Conservation (phyloP, 2,888 invertebrate species). For the Stegana nigrithorax region DNA sequence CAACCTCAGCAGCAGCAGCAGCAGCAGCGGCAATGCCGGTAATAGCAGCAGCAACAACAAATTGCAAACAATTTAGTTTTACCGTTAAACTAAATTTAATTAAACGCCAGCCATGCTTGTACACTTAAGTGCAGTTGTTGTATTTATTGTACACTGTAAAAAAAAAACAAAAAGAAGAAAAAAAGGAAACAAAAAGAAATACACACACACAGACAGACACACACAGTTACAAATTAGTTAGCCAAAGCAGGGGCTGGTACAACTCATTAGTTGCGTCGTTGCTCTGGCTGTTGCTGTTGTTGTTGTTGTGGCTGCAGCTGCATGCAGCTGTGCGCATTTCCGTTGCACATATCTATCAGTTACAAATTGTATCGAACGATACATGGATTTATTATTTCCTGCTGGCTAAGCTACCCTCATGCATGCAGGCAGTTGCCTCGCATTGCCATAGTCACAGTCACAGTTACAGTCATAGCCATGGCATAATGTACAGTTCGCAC, state of each 20-base stretch:
- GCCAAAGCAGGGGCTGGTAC: not conserved
- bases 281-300: too few relatives aligned
- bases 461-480: too few relatives aligned
- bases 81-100: constrained; percentile 54
- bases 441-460: too few relatives aligned
- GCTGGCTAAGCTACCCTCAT: constrained; percentile 39
- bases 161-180: too few relatives aligned
- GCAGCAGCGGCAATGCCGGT: not conserved
- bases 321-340: constrained; percentile 47
- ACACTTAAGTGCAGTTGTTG: too few relatives aligned
- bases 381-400: constrained; percentile 66
- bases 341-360: constrained; percentile 47
- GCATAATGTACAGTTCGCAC: too few relatives aligned
- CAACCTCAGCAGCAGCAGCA: not conserved
- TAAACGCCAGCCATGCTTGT: constrained; percentile 34
- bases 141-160: too few relatives aligned
- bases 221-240: not conserved
- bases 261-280: not conserved
- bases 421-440: too few relatives aligned
- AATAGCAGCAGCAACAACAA: constrained; percentile 36
- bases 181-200: not conserved
- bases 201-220: not conserved
- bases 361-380: constrained; percentile 64
- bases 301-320: not conserved
- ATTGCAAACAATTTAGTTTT: constrained; percentile 54